Conservation (phyloP, 2,797 vertebrate genomes). For the Centropyge bicolor region DNA sequence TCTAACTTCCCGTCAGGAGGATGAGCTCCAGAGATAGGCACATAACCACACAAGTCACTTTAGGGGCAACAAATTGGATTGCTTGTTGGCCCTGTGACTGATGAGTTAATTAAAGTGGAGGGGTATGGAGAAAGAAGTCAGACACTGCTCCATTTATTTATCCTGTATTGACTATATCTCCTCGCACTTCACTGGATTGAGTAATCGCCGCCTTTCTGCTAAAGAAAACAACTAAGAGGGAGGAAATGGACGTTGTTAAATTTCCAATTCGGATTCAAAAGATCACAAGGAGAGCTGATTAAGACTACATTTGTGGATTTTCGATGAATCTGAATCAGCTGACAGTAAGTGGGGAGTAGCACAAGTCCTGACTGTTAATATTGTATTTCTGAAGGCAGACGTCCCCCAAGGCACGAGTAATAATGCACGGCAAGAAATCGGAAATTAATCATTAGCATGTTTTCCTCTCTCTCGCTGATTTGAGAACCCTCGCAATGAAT, state of each 20-base stretch:
- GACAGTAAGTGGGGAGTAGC: not conserved
- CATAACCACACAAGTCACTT: slow-evolving; percentile 66
- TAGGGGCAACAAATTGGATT: slow-evolving; percentile 74
- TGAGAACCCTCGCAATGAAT: slow-evolving; percentile 14
- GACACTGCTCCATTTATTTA: slow-evolving; percentile 77
- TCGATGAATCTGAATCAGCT: slow-evolving; percentile 30
- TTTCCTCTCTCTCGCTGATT: slow-evolving; percentile 5
- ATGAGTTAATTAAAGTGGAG: slow-evolving; percentile 83
- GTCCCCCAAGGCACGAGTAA: not conserved
- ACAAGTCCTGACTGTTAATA: slow-evolving; percentile 2
- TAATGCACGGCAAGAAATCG: not conserved
- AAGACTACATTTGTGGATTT: slow-evolving; percentile 31
- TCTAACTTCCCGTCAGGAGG: slow-evolving; percentile 63
- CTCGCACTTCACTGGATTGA: slow-evolving; percentile 67
- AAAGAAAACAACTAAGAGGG: slow-evolving; percentile 56
- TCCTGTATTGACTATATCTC: slow-evolving; percentile 75
- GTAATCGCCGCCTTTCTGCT: slow-evolving; percentile 62
- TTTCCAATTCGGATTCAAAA: slow-evolving; percentile 48
- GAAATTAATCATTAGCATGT: slow-evolving; percentile 6
- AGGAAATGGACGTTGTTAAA: slow-evolving; percentile 66
- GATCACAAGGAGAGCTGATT: slow-evolving; percentile 32
- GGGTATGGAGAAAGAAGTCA: slow-evolving; percentile 68
- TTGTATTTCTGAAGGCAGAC: not conserved
- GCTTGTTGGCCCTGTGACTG: slow-evolving; percentile 77
- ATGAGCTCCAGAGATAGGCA: slow-evolving; percentile 61